phyloP scores from a whole-genome alignment of 2,797 vertebrate species.

The Telmatherina bonti region DNA sequence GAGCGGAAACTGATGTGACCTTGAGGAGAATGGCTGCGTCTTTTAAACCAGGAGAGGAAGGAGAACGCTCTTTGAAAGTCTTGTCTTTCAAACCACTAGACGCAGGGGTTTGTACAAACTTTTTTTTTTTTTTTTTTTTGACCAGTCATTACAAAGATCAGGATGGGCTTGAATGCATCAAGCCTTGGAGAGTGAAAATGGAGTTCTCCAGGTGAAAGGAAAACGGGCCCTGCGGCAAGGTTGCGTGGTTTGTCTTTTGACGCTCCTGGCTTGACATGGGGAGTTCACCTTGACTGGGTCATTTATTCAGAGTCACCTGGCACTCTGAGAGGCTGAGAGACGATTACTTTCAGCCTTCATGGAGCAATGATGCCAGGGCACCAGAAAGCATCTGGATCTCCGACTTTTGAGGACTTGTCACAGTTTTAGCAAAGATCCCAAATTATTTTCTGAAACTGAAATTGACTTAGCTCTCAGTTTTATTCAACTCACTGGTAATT shows the following conservation, averaged over 20 bases:
- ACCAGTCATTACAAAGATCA: conserved; percentile 68
- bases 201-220: conserved; percentile 70
- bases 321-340: conserved; percentile 41
- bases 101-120: conserved; percentile 63
- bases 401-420: conserved; percentile 33
- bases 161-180: conserved; percentile 65
- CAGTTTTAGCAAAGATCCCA: conserved; percentile 12
- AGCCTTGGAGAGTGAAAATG: conserved; percentile 62
- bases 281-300: conserved; percentile 77
- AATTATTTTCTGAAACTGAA: conserved; percentile 31
- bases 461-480: conserved; percentile 11
- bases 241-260: conserved; percentile 70
- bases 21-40: conserved; percentile 55
- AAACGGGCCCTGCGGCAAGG: conserved; percentile 67
- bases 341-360: conserved; percentile 69
- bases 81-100: conserved; percentile 70
- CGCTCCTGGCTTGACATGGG: conserved; percentile 61
- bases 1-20: conserved; percentile 69
- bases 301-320: conserved; percentile 73
- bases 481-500: conserved; percentile 36
- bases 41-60: conserved; percentile 63
- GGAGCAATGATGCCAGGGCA: conserved; percentile 40
- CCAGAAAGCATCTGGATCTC: conserved; percentile 46
- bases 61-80: conserved; percentile 68
- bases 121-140: conserved; percentile 34